Percentiles rank a stretch among this genome's conserved stretches.
Conservation (phyloP, 2,113 vertebrate genomes). For the Eubucco bourcierii region DNA sequence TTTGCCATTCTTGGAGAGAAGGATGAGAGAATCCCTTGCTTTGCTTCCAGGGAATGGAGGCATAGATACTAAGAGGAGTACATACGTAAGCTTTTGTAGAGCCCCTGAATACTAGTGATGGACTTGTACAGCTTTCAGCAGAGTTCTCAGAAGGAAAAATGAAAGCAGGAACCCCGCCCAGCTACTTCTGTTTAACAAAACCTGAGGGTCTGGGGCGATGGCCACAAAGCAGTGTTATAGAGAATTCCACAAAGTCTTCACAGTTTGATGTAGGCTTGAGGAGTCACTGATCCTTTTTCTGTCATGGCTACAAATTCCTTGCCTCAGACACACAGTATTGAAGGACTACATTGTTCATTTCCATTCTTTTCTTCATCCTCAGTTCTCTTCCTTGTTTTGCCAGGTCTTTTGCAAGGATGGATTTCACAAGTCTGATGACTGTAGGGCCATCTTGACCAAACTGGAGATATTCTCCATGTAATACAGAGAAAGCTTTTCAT, state of each 20-base stretch:
- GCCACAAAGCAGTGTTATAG: rapidly evolving
- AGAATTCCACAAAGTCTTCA: neutral
- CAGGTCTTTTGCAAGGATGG: neutral
- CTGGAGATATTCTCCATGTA: neutral
- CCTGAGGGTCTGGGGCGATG: neutral
- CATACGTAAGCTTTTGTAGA: neutral
- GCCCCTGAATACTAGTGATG: neutral
- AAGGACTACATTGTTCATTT: neutral
- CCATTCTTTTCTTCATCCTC: neutral
- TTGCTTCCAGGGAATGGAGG: neutral
- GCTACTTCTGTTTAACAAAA: neutral
- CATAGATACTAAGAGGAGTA: neutral
- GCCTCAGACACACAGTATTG: neutral
- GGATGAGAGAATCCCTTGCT: neutral
- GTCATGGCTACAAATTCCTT: neutral
- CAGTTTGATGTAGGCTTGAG: neutral
- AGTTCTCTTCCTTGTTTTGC: neutral
- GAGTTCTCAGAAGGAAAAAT: neutral
- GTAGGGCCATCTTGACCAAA: neutral
- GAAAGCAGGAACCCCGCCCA: neutral
- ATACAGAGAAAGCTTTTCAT: neutral
- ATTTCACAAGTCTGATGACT: neutral
- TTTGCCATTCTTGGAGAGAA: neutral
- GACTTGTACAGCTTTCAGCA: neutral
- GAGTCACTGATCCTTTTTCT: neutral